Evolutionary conservation across 2,797 vertebrate genomes (phyloP).

Genomic region (Pangasius djambal): DNA sequence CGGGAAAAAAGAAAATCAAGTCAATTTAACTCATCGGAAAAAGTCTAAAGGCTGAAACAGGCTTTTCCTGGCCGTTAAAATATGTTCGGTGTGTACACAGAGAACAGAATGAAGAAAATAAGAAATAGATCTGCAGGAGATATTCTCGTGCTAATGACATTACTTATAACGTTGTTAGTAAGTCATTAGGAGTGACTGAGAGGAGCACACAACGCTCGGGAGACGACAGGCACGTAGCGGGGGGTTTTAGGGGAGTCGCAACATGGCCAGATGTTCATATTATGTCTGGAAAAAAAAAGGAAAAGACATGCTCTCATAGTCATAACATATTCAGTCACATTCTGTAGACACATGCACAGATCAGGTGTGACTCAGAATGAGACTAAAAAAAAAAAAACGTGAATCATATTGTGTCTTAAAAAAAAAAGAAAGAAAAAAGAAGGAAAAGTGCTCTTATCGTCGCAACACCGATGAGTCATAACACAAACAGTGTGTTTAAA

Average conservation of each 20-base stretch:
- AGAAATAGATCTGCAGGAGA: constrained; percentile 23
- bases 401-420: not conserved
- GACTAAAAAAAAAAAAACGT: not conserved
- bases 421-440: not conserved
- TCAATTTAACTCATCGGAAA: constrained; percentile 18
- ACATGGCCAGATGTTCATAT: constrained; percentile 42
- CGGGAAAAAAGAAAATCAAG: constrained; percentile 10
- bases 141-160: constrained; percentile 39
- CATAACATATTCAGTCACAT: not conserved
- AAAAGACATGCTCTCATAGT: not conserved
- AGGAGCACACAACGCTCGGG: constrained; percentile 28
- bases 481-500: not conserved
- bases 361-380: not conserved
- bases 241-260: constrained; percentile 26
- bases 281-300: not conserved
- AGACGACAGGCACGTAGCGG: constrained; percentile 15
- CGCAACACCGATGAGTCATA: not conserved
- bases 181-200: constrained; percentile 43
- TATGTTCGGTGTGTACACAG: constrained; percentile 16
- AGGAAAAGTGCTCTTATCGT: not conserved
- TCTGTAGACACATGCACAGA: not conserved
- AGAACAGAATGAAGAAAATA: constrained; percentile 38
- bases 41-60: not conserved
- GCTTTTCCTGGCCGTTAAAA: not conserved
- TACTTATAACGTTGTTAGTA: constrained; percentile 52